Base-by-base conservation (phyloP, 1,140 invertebrate genomes). In the Philotrypesis tridentata region DNA sequence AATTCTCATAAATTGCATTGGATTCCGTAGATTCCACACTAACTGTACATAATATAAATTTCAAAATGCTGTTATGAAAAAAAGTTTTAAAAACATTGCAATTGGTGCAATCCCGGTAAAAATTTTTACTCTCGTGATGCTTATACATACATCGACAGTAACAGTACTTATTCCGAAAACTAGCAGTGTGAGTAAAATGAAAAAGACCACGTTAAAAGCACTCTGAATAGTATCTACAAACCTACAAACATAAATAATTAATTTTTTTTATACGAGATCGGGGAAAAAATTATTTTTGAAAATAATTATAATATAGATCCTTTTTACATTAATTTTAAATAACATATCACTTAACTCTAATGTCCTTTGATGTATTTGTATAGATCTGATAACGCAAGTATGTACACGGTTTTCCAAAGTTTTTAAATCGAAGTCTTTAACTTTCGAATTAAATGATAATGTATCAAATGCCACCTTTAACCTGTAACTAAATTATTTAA, bases 191-290 rank as follows among this genome's bases (percentile, higher is more conserved):
- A 31, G 23, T n/a, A 40, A 2, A 11, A 71, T 55, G n/a, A 71
- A 71, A 29, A 71, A 71, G 21, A 33, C 29, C 0, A 9, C 21
- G 7, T 71, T 71, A 11, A 29, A 71, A 23, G 27, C 21, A 37
- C 27, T 71, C n/a, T 71, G 68, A 40, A 71, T 71, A n/a, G 29
- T n/a, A n/a, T 71, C 9, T 33, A 40, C 33, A 71, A 71, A 71
- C 17, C 68, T 71, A n/a, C 17, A 27, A 0, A 65, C 33, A 37
- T 37, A 67, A 67, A n/a, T n/a, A n/a, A n/a, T n/a, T n/a, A n/a
- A n/a, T n/a, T n/a, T n/a, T n/a, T n/a, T n/a, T n/a, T n/a, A n/a
- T n/a, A n/a, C n/a, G n/a, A n/a, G n/a, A n/a, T n/a, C n/a, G n/a
- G n/a, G n/a, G 7, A 68, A 68, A 25, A 14, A 1, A 68, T 68